Conservation (phyloP, 2,797 vertebrate species). For the Epinephelus malabaricus region DNA sequence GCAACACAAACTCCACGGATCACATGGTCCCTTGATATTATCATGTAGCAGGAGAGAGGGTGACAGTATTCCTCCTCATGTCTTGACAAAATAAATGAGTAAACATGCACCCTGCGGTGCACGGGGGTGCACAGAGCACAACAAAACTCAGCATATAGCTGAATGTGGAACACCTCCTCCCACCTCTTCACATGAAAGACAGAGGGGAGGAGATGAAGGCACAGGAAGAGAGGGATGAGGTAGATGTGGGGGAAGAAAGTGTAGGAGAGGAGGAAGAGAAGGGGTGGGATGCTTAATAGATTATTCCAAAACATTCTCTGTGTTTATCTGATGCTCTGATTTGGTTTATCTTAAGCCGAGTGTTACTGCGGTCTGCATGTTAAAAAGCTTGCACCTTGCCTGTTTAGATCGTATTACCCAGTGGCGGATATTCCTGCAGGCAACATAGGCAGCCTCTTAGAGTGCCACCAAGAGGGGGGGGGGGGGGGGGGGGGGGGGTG, state of each 20-base stretch:
- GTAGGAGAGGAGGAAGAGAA: conserved; percentile 14
- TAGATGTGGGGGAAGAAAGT: background rate
- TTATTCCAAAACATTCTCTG: conserved; percentile 29
- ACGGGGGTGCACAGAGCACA: conserved; percentile 8
- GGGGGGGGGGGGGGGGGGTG: too few species aligned
- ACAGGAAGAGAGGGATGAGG: conserved; percentile 26
- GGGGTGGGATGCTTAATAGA: background rate
- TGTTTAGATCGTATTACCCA: background rate
- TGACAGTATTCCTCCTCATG: conserved; percentile 45
- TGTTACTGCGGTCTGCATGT: conserved; percentile 6
- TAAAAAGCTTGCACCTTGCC: background rate
- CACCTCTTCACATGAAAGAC: conserved; percentile 34
- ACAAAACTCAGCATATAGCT: conserved; percentile 7
- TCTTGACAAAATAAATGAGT: conserved; percentile 57
- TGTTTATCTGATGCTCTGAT: conserved; percentile 42
- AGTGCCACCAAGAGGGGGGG: too few species aligned
- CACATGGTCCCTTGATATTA: conserved; percentile 53
- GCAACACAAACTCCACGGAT: conserved; percentile 9
- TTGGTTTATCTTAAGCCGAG: conserved; percentile 18
- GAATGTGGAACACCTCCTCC: conserved; percentile 41
- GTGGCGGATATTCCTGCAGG: too few species aligned
- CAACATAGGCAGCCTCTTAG: too few species aligned
- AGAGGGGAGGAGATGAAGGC: conserved; percentile 35
- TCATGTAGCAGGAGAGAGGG: conserved; percentile 37
- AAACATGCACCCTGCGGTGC: conserved; percentile 56